These are phyloP conservation scores for Trisateles emortualis DNA, from an alignment of 2,888 invertebrate genomes.

Conservation along the genomic window DNA sequence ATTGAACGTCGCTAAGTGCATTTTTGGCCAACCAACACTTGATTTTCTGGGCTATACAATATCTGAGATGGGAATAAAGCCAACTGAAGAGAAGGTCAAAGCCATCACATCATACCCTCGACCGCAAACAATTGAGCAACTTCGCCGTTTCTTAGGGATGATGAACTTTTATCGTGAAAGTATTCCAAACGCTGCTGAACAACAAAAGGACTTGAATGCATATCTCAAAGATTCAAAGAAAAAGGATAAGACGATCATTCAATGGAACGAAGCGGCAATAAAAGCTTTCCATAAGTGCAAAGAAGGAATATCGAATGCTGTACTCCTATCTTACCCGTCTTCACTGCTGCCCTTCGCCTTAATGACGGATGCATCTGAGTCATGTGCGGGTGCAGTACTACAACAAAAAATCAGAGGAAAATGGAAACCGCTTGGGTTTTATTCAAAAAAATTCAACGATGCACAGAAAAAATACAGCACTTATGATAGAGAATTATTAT, in stretches of 20 bases:
- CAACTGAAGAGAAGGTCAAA: background rate
- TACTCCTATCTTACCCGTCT: background rate
- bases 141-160: conserved; percentile 1
- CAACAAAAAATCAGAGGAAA: background rate
- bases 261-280: background rate
- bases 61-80: background rate
- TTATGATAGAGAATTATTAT: background rate
- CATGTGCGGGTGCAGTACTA: background rate
- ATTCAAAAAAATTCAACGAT: background rate
- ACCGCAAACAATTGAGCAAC: background rate
- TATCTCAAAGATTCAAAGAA: background rate
- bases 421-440: background rate
- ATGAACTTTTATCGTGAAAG: background rate
- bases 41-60: background rate
- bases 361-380: background rate
- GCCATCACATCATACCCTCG: background rate
- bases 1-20: background rate
- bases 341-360: no score
- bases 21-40: background rate
- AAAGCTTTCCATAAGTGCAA: background rate
- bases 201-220: background rate
- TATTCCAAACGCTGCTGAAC: background rate
- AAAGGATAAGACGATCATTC: background rate
- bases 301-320: background rate
- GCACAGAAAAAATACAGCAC: background rate